Evolutionary conservation across 2,113 vertebrate genomes (phyloP).

Genomic region (Glareola pratincola): DNA sequence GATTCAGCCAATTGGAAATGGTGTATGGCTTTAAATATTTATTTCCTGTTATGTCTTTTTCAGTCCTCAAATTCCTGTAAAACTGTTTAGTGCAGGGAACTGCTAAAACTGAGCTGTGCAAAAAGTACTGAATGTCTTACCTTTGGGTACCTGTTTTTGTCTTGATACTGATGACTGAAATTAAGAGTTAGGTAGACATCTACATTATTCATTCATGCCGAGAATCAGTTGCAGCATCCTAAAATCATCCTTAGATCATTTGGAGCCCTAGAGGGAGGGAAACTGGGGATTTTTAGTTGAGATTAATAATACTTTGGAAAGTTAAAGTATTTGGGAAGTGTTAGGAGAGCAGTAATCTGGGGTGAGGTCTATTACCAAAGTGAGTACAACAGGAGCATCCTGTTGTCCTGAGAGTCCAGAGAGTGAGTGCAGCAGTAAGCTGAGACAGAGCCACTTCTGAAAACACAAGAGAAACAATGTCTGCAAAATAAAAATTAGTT

Average conservation of each 20-base stretch:
- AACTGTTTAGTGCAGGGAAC: not conserved
- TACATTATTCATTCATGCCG: not conserved
- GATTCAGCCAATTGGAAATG: not conserved
- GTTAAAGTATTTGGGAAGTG: not conserved
- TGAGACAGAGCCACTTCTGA: not conserved
- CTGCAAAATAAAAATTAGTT: not conserved
- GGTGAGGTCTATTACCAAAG: not conserved
- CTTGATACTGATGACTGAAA: not conserved
- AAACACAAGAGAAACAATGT: not conserved
- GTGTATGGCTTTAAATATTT: not conserved
- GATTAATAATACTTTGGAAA: not conserved
- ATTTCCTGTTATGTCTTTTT: not conserved
- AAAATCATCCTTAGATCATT: not conserved
- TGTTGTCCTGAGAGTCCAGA: not conserved
- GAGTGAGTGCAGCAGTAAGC: not conserved
- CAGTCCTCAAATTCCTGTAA: not conserved
- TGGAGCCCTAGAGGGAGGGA: not conserved
- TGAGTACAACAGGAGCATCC: not conserved
- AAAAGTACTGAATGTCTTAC: not conserved
- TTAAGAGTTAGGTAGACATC: not conserved
- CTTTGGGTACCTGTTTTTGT: not conserved
- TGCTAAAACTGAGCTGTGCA: not conserved
- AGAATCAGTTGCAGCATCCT: not conserved
- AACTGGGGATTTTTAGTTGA: not conserved
- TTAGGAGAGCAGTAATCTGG: not conserved